These are phyloP conservation scores for Lontra canadensis DNA, from an alignment of 2,113 vertebrate species.

Conservation along the genomic window DNA sequence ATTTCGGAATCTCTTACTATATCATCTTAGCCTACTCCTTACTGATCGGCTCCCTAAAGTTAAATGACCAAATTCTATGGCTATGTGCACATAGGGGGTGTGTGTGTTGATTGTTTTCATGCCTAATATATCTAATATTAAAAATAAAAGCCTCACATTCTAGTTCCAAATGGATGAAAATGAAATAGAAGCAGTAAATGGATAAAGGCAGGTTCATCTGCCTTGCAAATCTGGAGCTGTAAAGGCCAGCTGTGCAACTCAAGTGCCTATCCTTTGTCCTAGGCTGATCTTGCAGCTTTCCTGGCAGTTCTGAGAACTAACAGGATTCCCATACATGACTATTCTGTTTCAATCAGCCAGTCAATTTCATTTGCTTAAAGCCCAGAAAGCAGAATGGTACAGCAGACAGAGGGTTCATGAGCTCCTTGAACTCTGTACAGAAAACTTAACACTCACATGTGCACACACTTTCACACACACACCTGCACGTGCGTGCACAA, in stretches of 20 bases:
- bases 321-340: neutral
- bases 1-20: neutral
- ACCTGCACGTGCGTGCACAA: neutral
- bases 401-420: neutral
- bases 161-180: slow-evolving; percentile 25
- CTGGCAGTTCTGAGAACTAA: neutral
- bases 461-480: neutral
- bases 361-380: slow-evolving; percentile 38
- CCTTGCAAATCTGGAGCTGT: neutral
- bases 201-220: neutral
- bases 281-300: neutral
- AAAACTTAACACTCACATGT: neutral
- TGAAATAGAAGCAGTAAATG: neutral
- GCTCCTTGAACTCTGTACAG: neutral
- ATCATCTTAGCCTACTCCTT: neutral
- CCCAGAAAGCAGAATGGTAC: neutral
- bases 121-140: neutral
- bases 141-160: neutral
- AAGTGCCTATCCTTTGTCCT: neutral
- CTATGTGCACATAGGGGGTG: neutral
- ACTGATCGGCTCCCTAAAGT: neutral
- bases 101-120: neutral
- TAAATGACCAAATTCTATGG: neutral
- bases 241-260: neutral
- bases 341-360: neutral